Evolutionary conservation across 2,888 invertebrate genomes (phyloP).

Genomic region (Xestia c-nigrum): DNA sequence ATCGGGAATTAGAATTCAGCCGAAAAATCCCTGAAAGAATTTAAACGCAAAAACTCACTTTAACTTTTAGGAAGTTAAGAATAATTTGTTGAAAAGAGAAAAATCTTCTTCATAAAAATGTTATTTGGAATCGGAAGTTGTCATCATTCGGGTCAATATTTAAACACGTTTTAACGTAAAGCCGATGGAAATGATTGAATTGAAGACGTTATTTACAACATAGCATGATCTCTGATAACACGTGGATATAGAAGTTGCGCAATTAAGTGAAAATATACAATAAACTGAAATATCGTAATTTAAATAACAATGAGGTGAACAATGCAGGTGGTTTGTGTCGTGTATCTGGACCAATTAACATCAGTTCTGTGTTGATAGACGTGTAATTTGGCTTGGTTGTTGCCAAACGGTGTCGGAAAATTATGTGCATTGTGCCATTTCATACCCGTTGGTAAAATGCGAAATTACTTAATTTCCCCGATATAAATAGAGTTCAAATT

Average conservation of each 20-base stretch:
- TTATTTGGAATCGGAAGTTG: not conserved
- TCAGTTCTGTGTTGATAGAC: not conserved
- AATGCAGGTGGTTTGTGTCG: conserved; percentile 5
- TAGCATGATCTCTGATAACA: conserved; percentile 36
- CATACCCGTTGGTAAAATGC: not conserved
- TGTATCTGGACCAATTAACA: conserved; percentile 1
- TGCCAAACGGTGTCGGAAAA: not conserved
- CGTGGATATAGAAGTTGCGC: conserved; percentile 20
- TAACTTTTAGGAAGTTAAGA: conserved; percentile 3
- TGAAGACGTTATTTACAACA: conserved; percentile 31
- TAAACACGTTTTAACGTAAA: not conserved
- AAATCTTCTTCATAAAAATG: not conserved
- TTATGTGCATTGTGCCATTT: conserved; percentile 18
- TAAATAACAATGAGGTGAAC: conserved; percentile 12
- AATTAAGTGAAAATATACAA: conserved; percentile 32
- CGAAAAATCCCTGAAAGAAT: not conserved
- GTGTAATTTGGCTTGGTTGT: conserved; percentile 6
- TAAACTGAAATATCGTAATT: conserved; percentile 17
- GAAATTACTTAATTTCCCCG: conserved; percentile 6
- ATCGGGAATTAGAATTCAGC: not conserved
- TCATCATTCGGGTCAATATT: not conserved
- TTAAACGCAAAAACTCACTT: conserved; percentile 3
- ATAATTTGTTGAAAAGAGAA: not conserved
- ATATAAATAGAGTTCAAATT: not conserved
- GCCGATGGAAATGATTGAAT: conserved; percentile 36